Evolutionary conservation across 2,888 invertebrate genomes (phyloP).

Genomic region (Mylabris sibirica): DNA sequence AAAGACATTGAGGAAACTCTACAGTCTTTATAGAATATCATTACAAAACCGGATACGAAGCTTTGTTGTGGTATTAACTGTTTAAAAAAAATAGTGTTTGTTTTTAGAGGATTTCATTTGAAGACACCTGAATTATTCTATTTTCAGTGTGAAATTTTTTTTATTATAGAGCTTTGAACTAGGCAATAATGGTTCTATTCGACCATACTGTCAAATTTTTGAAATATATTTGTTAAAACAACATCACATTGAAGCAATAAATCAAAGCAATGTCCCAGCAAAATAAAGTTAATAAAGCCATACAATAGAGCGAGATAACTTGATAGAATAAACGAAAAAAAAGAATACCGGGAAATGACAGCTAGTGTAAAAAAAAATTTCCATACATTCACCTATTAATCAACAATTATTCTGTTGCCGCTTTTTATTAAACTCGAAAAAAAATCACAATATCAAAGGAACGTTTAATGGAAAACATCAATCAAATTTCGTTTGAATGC

Average conservation of each 20-base stretch:
- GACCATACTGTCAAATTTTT: background rate
- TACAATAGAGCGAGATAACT: background rate
- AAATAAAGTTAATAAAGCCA: constrained; percentile 3
- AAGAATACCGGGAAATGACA: background rate
- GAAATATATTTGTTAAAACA: background rate
- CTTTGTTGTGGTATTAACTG: constrained; percentile 3
- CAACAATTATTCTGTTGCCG: background rate
- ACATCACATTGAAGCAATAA: background rate
- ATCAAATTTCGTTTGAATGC: background rate
- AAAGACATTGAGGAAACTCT: background rate
- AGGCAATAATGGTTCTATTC: background rate
- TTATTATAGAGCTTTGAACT: background rate
- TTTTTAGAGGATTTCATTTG: background rate
- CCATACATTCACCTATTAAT: constrained; percentile 4
- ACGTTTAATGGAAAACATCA: background rate
- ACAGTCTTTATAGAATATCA: background rate
- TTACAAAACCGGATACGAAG: background rate
- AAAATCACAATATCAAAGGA: background rate
- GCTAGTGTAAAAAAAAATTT: background rate
- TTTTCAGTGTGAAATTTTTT: background rate
- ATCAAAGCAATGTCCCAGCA: background rate
- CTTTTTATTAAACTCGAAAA: background rate
- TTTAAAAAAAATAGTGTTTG: background rate
- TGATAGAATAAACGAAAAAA: background rate
- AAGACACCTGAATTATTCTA: background rate